These are phyloP conservation scores for Sesia apiformis DNA, from an alignment of 2,888 invertebrate genomes.

Conservation along the genomic window DNA sequence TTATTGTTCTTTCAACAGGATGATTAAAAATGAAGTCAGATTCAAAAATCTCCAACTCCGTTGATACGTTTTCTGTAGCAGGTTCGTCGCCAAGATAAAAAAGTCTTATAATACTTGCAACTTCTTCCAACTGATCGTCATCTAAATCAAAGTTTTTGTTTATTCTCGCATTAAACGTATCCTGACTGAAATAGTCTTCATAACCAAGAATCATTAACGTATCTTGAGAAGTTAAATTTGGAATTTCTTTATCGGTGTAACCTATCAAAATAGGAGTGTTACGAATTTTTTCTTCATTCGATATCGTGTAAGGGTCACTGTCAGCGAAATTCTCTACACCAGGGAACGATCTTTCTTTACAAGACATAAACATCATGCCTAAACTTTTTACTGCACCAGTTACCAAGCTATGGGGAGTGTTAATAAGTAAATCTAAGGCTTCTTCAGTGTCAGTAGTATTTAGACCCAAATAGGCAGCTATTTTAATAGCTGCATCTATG, in stretches of 20 bases:
- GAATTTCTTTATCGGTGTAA: slow-evolving; percentile 20
- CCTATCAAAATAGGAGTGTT: slow-evolving; percentile 54
- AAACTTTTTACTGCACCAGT: slow-evolving; percentile 39
- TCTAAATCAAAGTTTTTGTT: slow-evolving; percentile 43
- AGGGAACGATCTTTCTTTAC: slow-evolving; percentile 54
- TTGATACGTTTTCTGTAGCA: slow-evolving; percentile 26
- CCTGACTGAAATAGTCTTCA: slow-evolving; percentile 32
- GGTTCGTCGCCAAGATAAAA: slow-evolving; percentile 55
- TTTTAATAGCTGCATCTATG: slow-evolving; percentile 37
- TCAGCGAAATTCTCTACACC: slow-evolving; percentile 50
- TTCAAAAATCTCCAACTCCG: slow-evolving; percentile 39
- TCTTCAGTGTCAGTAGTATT: slow-evolving; percentile 38
- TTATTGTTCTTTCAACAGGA: slow-evolving; percentile 44
- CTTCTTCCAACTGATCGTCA: slow-evolving; percentile 26
- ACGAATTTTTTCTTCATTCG: slow-evolving; percentile 42
- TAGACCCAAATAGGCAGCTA: slow-evolving; percentile 45
- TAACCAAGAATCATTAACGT: slow-evolving; percentile 1
- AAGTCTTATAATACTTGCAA: slow-evolving; percentile 34
- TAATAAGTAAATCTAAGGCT: slow-evolving; percentile 41
- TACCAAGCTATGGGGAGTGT: slow-evolving; percentile 37
- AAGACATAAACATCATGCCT: slow-evolving; percentile 41
- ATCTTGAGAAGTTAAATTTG: slow-evolving; percentile 6
- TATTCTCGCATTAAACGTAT: slow-evolving; percentile 45
- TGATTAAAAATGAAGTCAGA: slow-evolving; percentile 52
- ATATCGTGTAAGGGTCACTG: slow-evolving; percentile 41